These are phyloP conservation scores for Phyllostomus discolor DNA, from an alignment of 2,113 vertebrate species.

Conservation along the genomic window DNA sequence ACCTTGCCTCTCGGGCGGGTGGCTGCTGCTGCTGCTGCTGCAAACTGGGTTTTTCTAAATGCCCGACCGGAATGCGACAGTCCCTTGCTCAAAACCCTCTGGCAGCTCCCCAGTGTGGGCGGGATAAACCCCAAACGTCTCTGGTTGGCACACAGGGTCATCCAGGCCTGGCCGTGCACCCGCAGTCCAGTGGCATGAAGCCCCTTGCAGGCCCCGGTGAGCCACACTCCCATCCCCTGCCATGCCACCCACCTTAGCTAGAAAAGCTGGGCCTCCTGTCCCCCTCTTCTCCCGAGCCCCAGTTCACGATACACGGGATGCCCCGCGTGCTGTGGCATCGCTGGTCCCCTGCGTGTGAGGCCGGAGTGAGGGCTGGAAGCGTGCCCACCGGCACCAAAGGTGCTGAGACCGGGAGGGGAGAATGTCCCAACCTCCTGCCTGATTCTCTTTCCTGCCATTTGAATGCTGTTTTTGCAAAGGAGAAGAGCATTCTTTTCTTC, in stretches of 20 bases:
- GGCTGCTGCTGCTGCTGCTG: background rate
- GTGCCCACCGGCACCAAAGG: too few species aligned
- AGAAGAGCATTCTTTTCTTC: background rate
- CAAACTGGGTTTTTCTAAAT: background rate
- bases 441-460: background rate
- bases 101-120: background rate
- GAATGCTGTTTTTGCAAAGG: background rate
- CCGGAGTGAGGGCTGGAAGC: background rate
- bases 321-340: background rate
- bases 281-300: background rate
- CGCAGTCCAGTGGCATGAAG: background rate
- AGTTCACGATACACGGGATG: accelerated
- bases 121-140: background rate
- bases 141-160: background rate
- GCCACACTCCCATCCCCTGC: accelerated
- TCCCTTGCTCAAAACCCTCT: background rate
- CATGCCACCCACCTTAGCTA: background rate
- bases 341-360: accelerated
- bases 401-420: background rate
- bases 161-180: background rate
- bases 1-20: background rate
- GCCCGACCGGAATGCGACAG: accelerated
- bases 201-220: background rate
- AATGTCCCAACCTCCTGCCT: background rate
- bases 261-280: background rate